These are phyloP conservation scores for Pangasius larnaudii DNA, from an alignment of 2,797 vertebrate genomes.

Conservation along the genomic window DNA sequence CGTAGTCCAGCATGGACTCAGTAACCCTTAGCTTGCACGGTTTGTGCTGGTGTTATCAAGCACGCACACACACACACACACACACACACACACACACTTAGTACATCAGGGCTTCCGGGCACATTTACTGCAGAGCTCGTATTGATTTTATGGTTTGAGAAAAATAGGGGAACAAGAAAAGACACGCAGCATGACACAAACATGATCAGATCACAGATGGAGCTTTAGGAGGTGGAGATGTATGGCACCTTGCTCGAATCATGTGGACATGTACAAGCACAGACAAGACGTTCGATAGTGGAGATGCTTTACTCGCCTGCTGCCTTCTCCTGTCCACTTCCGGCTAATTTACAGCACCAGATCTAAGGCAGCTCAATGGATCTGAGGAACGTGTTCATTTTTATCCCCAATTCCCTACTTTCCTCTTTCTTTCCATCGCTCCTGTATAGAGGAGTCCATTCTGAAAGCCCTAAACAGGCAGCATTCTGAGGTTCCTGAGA, in stretches of 20 bases:
- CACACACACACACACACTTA: no score
- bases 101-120: no score
- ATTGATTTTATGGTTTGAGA: neutral
- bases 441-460: neutral
- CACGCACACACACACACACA: no score
- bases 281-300: neutral
- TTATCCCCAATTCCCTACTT: neutral
- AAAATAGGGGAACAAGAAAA: neutral
- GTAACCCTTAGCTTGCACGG: neutral
- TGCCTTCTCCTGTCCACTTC: neutral
- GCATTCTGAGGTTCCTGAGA: no score
- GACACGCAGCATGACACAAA: neutral
- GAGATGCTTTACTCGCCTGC: neutral
- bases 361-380: neutral
- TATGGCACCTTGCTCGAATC: neutral
- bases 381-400: neutral
- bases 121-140: no score
- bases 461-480: no score
- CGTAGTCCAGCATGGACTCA: neutral
- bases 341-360: neutral
- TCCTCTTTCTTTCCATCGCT: neutral
- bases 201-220: neutral
- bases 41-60: neutral
- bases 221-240: neutral
- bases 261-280: neutral